Evolutionary conservation across 2,888 invertebrate species (phyloP), one percentile per base, ranked within the genome.

Genomic region (Meganola albula): DNA sequence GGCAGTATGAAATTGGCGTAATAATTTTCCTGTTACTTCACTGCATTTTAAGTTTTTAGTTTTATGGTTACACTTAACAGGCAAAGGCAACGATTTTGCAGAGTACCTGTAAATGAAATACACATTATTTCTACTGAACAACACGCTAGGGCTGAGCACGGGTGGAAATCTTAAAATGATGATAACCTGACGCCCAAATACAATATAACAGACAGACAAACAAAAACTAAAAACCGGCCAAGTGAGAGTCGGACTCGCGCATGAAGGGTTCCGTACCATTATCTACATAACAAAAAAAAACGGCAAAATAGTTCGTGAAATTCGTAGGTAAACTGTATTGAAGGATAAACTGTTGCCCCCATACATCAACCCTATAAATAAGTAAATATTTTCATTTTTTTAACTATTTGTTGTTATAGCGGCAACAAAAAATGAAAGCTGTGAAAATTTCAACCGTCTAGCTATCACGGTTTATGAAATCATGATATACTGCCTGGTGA

Each of bases 1-100:
- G 8, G 27, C 8, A 11, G 5, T 2, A 23, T 33, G 31, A 24
- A 31, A 31, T 12, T 5, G n/a, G 2, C 8, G 4, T 24, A 31
- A 10, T 9, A 24, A 24, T n/a, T 11, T 4, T 20, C 16, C 20
- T 3, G 27, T 31, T 11, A 31, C 8, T 11, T 16, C 2, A 8
- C 10, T 9, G 24, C 31, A 31, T n/a, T 31, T 10, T 4, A 3
- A 10, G 3, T 10, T 18, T 4, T 16, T 27, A 4, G 4, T 4
- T 10, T 10, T 2, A 10, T 26, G 26, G 13, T 14, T 3, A 26
- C 26, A 26, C 6, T n/a, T 14, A 5, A 16, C 14, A 9, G 4
- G 13, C 5, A 9, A 4, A 3, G 26, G 13, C 3, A 13, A 8
- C 3, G 1, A n/a, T 10, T 8, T 2, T 7, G 9, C 3, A 13